Conservation (phyloP, 37 sponge, comb jelly and placozoan species). For the Crambe crambe region DNA sequence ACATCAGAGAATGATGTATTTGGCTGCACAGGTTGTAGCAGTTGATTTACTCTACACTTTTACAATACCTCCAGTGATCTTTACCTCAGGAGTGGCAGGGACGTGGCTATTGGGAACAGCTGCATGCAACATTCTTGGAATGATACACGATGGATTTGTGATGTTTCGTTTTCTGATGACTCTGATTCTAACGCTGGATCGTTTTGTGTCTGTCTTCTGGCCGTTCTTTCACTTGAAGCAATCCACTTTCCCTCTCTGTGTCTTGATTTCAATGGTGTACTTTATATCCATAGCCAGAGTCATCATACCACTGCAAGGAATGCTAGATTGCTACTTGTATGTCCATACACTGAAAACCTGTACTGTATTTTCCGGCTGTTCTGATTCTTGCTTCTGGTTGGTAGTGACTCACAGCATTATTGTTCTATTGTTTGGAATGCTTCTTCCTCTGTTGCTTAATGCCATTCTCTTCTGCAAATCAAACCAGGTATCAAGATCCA, state of each 20-base stretch:
- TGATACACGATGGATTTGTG: background rate
- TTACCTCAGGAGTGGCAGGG: background rate
- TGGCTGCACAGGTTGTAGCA: slow-evolving; percentile 2
- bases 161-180: background rate
- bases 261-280: background rate
- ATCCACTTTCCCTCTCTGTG: background rate
- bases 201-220: slow-evolving; percentile 3
- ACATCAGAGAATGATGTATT: slow-evolving; percentile 4
- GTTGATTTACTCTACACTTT: background rate
- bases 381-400: background rate
- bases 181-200: slow-evolving; percentile 2
- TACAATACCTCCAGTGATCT: background rate
- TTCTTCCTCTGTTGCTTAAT: background rate
- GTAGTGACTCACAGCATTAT: background rate
- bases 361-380: slow-evolving; percentile 1
- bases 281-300: background rate
- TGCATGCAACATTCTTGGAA: background rate
- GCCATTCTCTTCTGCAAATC: background rate
- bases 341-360: slow-evolving; percentile 1
- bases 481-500: background rate
- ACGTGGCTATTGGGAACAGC: background rate
- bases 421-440: background rate
- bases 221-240: slow-evolving; percentile 5
- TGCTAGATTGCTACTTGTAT: background rate
- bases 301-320: background rate